Evolutionary conservation across 2,888 invertebrate species (phyloP).

Genomic region (Cryptophagus acutangulus): DNA sequence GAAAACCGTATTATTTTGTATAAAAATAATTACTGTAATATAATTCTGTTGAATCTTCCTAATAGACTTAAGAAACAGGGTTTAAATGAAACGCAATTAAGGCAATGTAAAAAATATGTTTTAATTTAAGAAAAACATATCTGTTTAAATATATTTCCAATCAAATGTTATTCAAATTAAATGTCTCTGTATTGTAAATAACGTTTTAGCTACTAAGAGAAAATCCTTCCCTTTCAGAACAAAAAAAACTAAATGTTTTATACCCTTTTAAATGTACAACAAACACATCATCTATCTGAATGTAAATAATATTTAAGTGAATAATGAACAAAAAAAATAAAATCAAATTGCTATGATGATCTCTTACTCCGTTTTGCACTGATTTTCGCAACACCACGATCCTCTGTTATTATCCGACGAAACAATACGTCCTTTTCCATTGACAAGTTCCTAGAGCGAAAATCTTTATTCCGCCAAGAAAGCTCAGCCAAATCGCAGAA

Average conservation of each 20-base stretch:
- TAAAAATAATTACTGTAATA: too few relatives aligned
- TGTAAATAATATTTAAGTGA: too few relatives aligned
- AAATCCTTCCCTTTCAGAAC: constrained; percentile 12
- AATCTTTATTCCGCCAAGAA: constrained; percentile 35
- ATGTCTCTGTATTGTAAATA: constrained; percentile 22
- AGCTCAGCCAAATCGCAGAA: constrained; percentile 50
- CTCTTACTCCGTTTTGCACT: constrained; percentile 16
- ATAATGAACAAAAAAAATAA: constrained; percentile 19
- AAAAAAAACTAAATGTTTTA: constrained; percentile 35
- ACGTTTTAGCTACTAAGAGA: too few relatives aligned
- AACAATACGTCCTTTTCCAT: constrained; percentile 36
- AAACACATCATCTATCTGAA: constrained; percentile 22
- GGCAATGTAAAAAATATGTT: too few relatives aligned
- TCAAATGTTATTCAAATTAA: constrained; percentile 1
- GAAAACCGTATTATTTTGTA: too few relatives aligned
- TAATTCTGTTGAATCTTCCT: too few relatives aligned
- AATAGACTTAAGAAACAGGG: constrained; percentile 24
- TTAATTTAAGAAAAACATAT: too few relatives aligned
- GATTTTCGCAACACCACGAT: constrained; percentile 16
- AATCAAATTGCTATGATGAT: constrained; percentile 20
- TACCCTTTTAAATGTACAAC: constrained; percentile 34
- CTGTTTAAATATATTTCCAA: constrained; percentile 22
- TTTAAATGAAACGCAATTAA: constrained; percentile 18
- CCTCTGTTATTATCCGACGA: constrained; percentile 35
- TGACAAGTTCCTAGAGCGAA: constrained; percentile 30